These are phyloP conservation scores for Oophaga sylvatica DNA, from an alignment of 2,797 vertebrate genomes.

Conservation along the genomic window DNA sequence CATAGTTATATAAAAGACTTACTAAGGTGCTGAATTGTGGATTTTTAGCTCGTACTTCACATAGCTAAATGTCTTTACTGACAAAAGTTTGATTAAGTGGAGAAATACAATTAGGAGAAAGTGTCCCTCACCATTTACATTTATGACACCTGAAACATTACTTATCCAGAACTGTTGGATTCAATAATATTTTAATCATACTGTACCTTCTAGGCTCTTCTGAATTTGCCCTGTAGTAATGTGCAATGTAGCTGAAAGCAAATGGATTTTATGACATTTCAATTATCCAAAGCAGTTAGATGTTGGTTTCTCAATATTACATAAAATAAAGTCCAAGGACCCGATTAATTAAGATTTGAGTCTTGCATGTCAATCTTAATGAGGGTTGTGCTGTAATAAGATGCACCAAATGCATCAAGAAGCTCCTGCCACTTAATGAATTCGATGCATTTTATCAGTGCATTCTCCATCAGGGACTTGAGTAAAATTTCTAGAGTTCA, in stretches of 20 bases:
- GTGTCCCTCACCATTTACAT: neutral
- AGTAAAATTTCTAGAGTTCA: no score
- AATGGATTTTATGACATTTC: slow-evolving; percentile 29
- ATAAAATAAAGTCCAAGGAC: neutral
- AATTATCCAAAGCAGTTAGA: neutral
- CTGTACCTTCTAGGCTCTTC: neutral
- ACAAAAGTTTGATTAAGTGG: neutral
- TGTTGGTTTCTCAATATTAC: neutral
- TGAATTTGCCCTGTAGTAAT: neutral
- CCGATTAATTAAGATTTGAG: neutral
- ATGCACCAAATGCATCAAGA: no score
- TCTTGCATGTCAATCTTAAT: no score
- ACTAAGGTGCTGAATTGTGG: neutral
- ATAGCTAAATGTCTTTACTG: neutral
- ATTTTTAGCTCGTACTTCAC: neutral
- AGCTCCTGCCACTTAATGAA: no score
- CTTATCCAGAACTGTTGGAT: neutral
- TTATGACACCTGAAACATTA: neutral
- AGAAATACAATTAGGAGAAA: neutral
- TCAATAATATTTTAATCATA: slow-evolving; percentile 10
- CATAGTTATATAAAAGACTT: neutral
- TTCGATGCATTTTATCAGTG: neutral
- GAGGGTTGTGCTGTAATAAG: no score
- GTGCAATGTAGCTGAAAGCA: neutral
- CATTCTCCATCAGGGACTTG: neutral